phyloP scores from a whole-genome alignment of 2,888 invertebrate species.

The Lumbricus terrestris region DNA sequence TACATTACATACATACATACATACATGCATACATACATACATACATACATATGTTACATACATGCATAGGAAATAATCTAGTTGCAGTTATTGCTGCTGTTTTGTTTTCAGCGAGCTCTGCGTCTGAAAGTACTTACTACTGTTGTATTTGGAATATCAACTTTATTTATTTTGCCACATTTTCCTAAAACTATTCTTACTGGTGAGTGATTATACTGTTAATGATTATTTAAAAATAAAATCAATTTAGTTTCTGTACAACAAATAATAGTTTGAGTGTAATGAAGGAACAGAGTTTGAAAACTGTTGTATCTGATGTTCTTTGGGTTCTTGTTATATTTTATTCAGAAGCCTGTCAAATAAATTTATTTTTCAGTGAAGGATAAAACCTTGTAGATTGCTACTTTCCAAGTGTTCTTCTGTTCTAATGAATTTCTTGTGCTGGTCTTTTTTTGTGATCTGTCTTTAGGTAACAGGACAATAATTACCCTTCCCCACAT shows the following conservation, averaged over 20 bases:
- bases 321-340: background rate
- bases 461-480: too few relatives aligned
- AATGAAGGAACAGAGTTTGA: background rate
- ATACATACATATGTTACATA: too few relatives aligned
- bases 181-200: conserved; percentile 20
- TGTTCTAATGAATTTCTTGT: background rate
- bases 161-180: conserved; percentile 18
- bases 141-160: conserved; percentile 24
- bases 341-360: background rate
- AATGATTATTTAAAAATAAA: background rate
- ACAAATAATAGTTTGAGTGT: background rate
- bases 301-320: background rate
- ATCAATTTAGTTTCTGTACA: too few relatives aligned
- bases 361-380: background rate
- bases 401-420: background rate
- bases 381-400: background rate
- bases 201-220: background rate
- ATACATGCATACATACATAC: too few relatives aligned
- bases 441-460: background rate
- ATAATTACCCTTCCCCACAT: too few relatives aligned
- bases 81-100: background rate
- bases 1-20: too few relatives aligned
- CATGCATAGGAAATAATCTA: too few relatives aligned
- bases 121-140: conserved; percentile 10
- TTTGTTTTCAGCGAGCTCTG: conserved; percentile 18